Conservation (phyloP, 2,797 vertebrate species). For the Anas bernieri region DNA sequence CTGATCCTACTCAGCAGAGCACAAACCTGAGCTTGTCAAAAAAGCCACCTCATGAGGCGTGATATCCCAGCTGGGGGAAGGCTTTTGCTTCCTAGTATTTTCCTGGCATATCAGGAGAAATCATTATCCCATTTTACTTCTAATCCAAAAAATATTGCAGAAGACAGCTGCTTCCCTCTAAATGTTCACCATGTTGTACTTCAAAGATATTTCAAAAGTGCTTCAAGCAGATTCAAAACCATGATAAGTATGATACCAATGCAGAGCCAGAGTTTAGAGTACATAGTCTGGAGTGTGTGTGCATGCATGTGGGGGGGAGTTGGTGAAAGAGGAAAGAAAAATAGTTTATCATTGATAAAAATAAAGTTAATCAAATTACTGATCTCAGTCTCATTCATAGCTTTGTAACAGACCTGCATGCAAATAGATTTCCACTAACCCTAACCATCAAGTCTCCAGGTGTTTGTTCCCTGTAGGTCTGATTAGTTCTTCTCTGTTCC, state of each 20-base stretch:
- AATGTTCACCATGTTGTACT: background rate
- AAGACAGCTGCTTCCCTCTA: background rate
- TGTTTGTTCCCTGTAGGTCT: background rate
- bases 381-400: background rate
- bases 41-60: background rate
- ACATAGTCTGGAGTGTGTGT: background rate
- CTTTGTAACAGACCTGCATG: background rate
- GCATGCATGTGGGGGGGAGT: background rate
- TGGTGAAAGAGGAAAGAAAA: background rate
- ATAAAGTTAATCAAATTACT: background rate
- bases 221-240: background rate
- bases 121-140: background rate
- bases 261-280: background rate
- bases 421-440: constrained; percentile 2
- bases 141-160: background rate
- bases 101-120: background rate
- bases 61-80: background rate
- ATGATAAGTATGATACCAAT: background rate
- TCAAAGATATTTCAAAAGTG: background rate
- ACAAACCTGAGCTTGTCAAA: background rate
- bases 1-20: background rate
- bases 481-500: background rate
- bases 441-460: background rate
- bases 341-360: background rate
- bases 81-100: background rate